phyloP scores from a whole-genome alignment of 2,888 invertebrate genomes.

The Ceriagrion tenellum region DNA sequence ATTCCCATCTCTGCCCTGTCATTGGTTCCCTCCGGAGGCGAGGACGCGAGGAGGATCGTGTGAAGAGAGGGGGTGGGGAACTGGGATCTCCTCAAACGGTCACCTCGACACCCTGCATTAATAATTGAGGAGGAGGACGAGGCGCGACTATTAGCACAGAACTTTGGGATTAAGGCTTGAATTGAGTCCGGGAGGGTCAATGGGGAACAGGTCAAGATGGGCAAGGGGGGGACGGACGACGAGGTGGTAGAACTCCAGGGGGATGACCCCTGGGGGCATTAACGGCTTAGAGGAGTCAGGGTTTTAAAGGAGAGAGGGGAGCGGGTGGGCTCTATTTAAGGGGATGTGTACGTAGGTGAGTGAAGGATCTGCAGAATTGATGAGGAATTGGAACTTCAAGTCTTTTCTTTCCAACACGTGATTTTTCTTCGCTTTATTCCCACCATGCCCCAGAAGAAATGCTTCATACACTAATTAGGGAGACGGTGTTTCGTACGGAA shows the following conservation, averaged over 20 bases:
- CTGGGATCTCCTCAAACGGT: constrained; percentile 8
- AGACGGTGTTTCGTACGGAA: background rate
- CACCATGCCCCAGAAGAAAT: background rate
- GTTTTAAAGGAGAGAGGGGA: background rate
- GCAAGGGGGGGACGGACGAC: background rate
- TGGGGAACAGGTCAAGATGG: constrained; percentile 51
- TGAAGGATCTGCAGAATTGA: background rate
- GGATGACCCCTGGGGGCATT: constrained; percentile 41
- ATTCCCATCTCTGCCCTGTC: background rate
- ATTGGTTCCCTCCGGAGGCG: background rate
- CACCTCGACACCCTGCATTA: constrained; percentile 61
- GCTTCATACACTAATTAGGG: background rate
- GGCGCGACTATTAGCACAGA: constrained; percentile 64
- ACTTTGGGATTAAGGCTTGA: constrained; percentile 62
- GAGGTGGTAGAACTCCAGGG: background rate
- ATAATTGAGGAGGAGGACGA: constrained; percentile 49
- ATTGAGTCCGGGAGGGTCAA: constrained; percentile 49
- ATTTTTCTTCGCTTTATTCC: background rate
- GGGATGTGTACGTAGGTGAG: background rate
- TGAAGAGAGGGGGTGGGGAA: background rate
- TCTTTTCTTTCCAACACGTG: background rate
- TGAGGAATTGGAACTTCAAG: background rate
- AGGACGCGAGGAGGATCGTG: background rate
- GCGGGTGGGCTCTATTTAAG: constrained; percentile 3
- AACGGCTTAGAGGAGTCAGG: constrained; percentile 58